Base-by-base conservation (phyloP, 2,888 invertebrate genomes). In the Agrilus cyanescens region DNA sequence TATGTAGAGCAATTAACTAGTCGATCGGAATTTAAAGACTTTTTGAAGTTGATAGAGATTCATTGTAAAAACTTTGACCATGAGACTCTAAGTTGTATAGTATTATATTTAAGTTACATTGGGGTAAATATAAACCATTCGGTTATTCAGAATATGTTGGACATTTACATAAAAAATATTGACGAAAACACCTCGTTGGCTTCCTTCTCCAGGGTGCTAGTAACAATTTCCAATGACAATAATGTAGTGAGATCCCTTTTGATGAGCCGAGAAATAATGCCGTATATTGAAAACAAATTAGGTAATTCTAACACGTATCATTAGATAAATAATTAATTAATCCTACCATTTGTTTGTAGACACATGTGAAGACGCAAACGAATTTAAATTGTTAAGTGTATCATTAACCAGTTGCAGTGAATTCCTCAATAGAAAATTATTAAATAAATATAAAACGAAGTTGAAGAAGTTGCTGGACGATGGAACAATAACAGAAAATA, bases 41-140 rank as follows among this genome's bases (percentile, higher is more conserved):
- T 68, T 32, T 40, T 65, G 13, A 39, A 57, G 2, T 16, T 50
- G 4, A 53, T 73, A 12, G 53, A 56, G 5, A 33, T 56, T 4
- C 57, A 61, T 13, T 46, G 63, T 18, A 16, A 51, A 5, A 30
- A 56, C 4, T 66, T 72, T 55, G 58, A 65, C 47, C 36, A 57
- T 1, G 57, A 68, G 30, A 64, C 65, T 29, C 50, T 69, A 30
- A 68, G 70, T 47, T 68, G 66, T 46, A 58, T 64, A 40, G 58
- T 71, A 18, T 56, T 71, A 13, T 71, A 72, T 50, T 57, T 75
- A 37, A 65, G 62, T 34, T 70, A 70, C 56, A 60, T 74, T 49
- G 70, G 68, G 4, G 48, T 73, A 5, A 48, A 57, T 7, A 52
- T 63, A 31, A 54, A 59, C 30, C 54, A 65, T 37, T 38, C 48